These are phyloP conservation scores for Oligia strigilis DNA, from an alignment of 2,888 invertebrate genomes.

Conservation along the genomic window DNA sequence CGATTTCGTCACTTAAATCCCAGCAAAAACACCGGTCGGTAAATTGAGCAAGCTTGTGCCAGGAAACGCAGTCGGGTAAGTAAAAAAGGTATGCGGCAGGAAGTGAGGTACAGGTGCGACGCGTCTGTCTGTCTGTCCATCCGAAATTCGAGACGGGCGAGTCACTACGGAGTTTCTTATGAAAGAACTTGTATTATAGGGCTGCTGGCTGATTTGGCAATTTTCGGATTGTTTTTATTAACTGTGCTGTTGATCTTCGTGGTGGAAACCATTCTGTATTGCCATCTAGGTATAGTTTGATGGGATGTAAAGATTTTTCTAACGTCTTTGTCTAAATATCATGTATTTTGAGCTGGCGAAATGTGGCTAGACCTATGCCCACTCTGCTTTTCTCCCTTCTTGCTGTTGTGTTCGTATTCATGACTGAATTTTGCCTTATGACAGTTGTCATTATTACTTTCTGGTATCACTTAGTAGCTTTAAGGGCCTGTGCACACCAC, in stretches of 20 bases:
- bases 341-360: background rate
- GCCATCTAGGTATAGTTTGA: background rate
- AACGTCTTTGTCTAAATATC: too few species aligned
- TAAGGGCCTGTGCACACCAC: background rate
- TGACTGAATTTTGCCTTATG: background rate
- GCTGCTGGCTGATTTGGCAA: slow-evolving; percentile 27
- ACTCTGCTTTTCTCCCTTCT: background rate
- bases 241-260: background rate
- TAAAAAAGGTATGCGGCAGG: slow-evolving; percentile 75
- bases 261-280: background rate
- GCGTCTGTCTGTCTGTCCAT: slow-evolving; percentile 73
- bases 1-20: slow-evolving; percentile 42
- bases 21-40: slow-evolving; percentile 52
- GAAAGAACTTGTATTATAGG: slow-evolving; percentile 55
- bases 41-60: slow-evolving; percentile 70
- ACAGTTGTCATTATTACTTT: background rate
- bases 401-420: background rate
- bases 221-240: background rate
- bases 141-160: slow-evolving; percentile 70
- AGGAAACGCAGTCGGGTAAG: slow-evolving; percentile 77
- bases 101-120: slow-evolving; percentile 82
- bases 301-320: too few species aligned
- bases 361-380: too few species aligned
- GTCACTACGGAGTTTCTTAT: slow-evolving; percentile 64
- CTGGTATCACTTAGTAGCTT: background rate